phyloP scores from a whole-genome alignment of 30 jellyfish, hydroid and myxozoan species.

The Hydractinia symbiolongicarpus region DNA sequence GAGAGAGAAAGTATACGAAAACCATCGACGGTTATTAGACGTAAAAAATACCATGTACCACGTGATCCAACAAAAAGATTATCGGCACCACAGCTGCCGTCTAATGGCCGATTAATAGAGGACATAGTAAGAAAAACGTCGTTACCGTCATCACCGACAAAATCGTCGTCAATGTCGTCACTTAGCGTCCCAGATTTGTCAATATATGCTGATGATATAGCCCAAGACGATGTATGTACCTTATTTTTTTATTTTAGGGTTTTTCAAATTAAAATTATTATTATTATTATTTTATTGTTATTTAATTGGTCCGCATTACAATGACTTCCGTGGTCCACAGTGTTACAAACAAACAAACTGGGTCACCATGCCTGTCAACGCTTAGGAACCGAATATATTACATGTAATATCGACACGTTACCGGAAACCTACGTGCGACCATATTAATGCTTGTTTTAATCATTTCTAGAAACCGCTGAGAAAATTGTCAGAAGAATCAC shows the following conservation, averaged over 20 bases:
- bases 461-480: neutral
- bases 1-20: neutral
- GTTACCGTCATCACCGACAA: conserved; percentile 9
- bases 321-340: too few species aligned
- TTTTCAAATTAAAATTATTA: too few species aligned
- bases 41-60: neutral
- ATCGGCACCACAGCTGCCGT: neutral
- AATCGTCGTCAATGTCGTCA: conserved; percentile 12
- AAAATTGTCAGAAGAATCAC: neutral
- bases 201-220: neutral
- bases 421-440: too few species aligned
- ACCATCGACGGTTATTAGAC: neutral
- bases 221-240: too few species aligned
- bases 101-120: neutral
- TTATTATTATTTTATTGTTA: too few species aligned
- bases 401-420: too few species aligned
- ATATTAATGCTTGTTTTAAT: too few species aligned
- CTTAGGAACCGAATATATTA: too few species aligned
- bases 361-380: too few species aligned
- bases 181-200: conserved; percentile 13
- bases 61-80: conserved; percentile 25
- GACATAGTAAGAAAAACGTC: neutral
- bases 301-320: too few species aligned
- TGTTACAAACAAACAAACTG: too few species aligned
- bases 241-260: too few species aligned